Evolutionary conservation across 2,113 vertebrate genomes (phyloP).

Genomic region (Rhinopomastus cyanomelas): DNA sequence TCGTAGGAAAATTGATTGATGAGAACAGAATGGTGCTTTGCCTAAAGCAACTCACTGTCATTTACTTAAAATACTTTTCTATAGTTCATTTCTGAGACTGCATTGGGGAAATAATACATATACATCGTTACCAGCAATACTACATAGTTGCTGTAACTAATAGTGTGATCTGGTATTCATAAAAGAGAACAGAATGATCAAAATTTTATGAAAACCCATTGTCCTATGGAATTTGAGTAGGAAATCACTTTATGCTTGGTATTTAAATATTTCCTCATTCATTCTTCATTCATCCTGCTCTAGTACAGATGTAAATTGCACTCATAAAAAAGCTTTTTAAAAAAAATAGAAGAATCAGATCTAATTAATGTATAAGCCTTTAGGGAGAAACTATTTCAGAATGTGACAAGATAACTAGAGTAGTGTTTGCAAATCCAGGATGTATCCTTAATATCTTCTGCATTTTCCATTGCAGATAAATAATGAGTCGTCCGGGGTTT

Average conservation of each 20-base stretch:
- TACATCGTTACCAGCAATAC: not conserved
- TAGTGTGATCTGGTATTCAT: not conserved
- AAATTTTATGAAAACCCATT: not conserved
- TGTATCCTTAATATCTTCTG: not conserved
- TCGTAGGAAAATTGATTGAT: not conserved
- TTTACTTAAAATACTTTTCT: not conserved
- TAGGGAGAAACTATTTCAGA: not conserved
- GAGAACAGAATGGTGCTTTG: not conserved
- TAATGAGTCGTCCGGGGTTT: not conserved
- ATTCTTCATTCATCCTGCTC: not conserved
- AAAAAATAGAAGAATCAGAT: not conserved
- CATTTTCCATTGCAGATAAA: slow-evolving; percentile 11
- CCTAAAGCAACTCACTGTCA: not conserved
- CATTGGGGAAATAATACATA: not conserved
- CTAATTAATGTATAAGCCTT: slow-evolving; percentile 22
- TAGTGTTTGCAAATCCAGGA: not conserved
- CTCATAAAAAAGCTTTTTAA: not conserved
- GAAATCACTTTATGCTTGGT: not conserved
- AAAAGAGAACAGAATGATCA: not conserved
- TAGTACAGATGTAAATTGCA: not conserved
- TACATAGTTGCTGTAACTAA: not conserved
- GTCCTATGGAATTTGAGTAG: not conserved
- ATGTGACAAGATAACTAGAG: not conserved
- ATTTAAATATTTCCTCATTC: not conserved
- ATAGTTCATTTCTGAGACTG: not conserved